phyloP scores from a whole-genome alignment of 2,888 invertebrate species.

The Thera obeliscata region DNA sequence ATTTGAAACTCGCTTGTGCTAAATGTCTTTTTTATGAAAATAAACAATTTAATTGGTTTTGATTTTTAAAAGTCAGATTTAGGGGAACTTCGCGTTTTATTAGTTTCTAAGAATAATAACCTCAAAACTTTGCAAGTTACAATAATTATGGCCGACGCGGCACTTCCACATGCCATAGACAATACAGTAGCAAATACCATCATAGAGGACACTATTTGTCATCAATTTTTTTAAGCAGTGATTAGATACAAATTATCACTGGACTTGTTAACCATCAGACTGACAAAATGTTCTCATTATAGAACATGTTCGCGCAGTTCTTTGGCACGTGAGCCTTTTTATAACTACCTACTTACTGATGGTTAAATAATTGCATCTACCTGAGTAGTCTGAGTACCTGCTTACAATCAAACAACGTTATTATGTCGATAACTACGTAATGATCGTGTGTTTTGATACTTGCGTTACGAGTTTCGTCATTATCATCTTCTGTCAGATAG shows the following conservation, averaged over 20 bases:
- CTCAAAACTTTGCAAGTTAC: no score
- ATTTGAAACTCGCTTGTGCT: no score
- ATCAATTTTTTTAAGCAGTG: neutral
- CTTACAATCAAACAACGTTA: constrained; percentile 18
- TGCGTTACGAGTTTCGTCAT: constrained; percentile 1
- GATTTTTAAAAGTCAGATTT: no score
- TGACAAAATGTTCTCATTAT: constrained; percentile 14
- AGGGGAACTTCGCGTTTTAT: no score
- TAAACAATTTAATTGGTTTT: no score
- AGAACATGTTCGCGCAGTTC: constrained; percentile 16
- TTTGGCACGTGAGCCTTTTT: constrained; percentile 17
- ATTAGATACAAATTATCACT: neutral
- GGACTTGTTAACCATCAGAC: neutral
- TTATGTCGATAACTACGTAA: constrained; percentile 24
- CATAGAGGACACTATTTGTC: no score
- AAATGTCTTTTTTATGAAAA: no score
- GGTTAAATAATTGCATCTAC: constrained; percentile 23
- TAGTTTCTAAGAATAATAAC: no score
- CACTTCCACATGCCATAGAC: no score
- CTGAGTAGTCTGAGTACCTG: neutral
- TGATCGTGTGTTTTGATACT: constrained; percentile 8
- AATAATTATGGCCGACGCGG: no score
- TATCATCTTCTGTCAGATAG: no score
- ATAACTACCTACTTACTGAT: constrained; percentile 10
- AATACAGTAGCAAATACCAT: no score